phyloP scores from a whole-genome alignment of 1,140 invertebrate genomes.

The Zaprionus africanus region DNA sequence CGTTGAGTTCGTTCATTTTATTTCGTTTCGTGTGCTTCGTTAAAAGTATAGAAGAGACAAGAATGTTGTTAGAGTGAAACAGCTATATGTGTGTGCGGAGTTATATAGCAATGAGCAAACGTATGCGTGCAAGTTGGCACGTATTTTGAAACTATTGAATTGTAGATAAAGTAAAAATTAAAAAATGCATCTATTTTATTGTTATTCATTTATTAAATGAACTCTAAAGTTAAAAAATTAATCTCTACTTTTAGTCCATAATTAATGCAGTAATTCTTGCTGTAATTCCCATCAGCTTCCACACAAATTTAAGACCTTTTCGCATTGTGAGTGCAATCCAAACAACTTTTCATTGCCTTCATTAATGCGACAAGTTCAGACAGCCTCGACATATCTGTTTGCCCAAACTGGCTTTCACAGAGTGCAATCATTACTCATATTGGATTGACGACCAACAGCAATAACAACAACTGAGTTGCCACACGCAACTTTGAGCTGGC shows the following conservation, averaged over 20 bases:
- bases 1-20: background rate
- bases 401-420: background rate
- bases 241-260: background rate
- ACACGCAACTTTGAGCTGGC: background rate
- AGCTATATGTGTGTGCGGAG: background rate
- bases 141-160: background rate
- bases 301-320: background rate
- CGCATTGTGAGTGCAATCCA: background rate
- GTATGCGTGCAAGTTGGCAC: background rate
- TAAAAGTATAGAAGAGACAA: background rate
- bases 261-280: background rate
- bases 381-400: background rate
- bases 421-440: conserved; percentile 25
- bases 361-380: background rate
- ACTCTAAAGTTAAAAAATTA: no score
- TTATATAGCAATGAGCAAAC: conserved; percentile 2
- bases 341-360: background rate
- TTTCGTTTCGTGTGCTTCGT: background rate
- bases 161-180: background rate
- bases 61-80: background rate
- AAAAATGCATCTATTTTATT: background rate
- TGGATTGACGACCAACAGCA: background rate
- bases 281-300: background rate
- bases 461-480: background rate
- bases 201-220: background rate